These are phyloP conservation scores for Alosa sapidissima DNA, from an alignment of 2,797 vertebrate species.

Conservation along the genomic window DNA sequence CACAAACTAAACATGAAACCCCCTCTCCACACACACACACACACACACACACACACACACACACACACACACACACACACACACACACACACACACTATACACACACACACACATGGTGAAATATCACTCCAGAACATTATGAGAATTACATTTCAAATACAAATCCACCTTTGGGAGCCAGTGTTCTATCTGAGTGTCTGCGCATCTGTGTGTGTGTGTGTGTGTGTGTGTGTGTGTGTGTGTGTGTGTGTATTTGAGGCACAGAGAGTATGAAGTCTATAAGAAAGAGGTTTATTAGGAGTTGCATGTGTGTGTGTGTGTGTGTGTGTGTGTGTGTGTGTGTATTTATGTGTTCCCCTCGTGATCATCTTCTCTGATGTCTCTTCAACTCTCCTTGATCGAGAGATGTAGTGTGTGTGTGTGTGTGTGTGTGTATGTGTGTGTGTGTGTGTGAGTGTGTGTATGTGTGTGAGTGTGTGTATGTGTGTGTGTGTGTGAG, in stretches of 20 bases:
- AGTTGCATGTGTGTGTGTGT: neutral
- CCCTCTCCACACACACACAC: neutral
- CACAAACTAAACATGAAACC: slow-evolving; percentile 41
- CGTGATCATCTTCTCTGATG: slow-evolving; percentile 2
- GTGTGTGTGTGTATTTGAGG: no score
- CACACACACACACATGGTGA: neutral
- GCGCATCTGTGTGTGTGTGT: no score
- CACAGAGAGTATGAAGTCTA: no score
- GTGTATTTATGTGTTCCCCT: neutral
- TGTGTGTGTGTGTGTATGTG: neutral
- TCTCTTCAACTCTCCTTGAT: no score
- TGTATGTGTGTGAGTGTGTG: neutral
- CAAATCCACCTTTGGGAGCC: no score
- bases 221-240: no score
- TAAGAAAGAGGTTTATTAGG: no score
- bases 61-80: neutral
- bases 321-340: neutral
- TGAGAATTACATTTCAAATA: no score
- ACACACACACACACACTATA: neutral
- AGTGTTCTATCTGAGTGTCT: no score
- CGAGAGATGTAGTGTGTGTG: neutral
- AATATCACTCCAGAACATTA: neutral
- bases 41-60: neutral
- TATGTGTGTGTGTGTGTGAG: neutral
- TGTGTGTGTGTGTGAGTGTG: neutral